Conservation (phyloP, 2,113 vertebrate genomes). For the Propithecus coquereli region DNA sequence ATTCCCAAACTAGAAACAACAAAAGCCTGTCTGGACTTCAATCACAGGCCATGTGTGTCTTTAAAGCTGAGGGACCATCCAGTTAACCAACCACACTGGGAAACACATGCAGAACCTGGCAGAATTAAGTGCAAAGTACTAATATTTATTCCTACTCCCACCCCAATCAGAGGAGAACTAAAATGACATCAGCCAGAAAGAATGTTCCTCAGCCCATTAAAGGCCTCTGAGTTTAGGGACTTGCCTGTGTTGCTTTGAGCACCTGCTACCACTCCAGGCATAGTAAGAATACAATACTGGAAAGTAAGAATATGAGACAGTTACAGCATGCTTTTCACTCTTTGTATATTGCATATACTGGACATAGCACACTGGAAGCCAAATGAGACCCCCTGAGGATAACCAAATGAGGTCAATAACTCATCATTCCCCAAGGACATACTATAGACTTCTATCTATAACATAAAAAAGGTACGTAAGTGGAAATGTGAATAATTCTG, state of each 20-base stretch:
- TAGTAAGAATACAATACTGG: neutral
- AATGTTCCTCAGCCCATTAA: neutral
- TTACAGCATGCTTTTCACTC: neutral
- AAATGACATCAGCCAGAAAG: neutral
- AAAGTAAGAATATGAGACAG: neutral
- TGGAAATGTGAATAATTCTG: slow-evolving; percentile 41
- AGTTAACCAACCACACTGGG: neutral
- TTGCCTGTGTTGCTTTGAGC: neutral
- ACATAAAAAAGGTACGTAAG: neutral
- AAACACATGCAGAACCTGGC: neutral
- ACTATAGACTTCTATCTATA: neutral
- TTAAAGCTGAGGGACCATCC: neutral
- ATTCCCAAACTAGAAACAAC: neutral
- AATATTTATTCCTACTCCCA: neutral
- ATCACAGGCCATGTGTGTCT: neutral
- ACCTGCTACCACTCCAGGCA: neutral
- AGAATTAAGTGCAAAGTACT: neutral
- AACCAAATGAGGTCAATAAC: slow-evolving; percentile 40
- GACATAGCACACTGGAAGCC: neutral
- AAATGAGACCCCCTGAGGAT: slow-evolving; percentile 3
- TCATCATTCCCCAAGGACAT: neutral
- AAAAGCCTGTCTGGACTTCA: slow-evolving; percentile 1
- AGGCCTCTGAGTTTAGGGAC: neutral
- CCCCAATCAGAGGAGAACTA: neutral
- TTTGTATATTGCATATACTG: neutral